phyloP scores from a whole-genome alignment of 2,113 vertebrate genomes.

The Indicator indicator region DNA sequence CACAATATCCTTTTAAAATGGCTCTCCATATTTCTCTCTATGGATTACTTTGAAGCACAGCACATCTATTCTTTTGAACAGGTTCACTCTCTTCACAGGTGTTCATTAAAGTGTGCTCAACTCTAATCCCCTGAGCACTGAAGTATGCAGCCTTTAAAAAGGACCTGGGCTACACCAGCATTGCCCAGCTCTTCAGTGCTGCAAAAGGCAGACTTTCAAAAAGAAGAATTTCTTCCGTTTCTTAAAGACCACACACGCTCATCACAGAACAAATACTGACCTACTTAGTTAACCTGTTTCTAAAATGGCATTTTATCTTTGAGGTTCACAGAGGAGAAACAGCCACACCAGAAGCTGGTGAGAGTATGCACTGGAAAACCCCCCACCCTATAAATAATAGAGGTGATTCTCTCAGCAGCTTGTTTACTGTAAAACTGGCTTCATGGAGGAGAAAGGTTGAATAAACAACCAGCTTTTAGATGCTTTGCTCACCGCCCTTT shows the following conservation, averaged over 20 bases:
- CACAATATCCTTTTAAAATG: constrained; percentile 9
- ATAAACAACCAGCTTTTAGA: constrained; percentile 4
- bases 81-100: constrained; percentile 47
- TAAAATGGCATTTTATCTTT: constrained; percentile 11
- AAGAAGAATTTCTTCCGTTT: constrained; percentile 1
- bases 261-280: constrained; percentile 32
- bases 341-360: neutral
- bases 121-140: constrained; percentile 45
- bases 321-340: constrained; percentile 13
- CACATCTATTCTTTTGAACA: constrained; percentile 56
- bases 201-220: neutral
- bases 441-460: neutral
- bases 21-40: constrained; percentile 12
- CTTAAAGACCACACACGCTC: constrained; percentile 29
- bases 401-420: constrained; percentile 8
- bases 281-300: constrained; percentile 19
- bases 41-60: constrained; percentile 21
- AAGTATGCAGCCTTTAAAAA: constrained; percentile 35
- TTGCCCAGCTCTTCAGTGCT: neutral
- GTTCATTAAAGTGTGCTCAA: constrained; percentile 50
- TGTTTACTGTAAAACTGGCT: neutral
- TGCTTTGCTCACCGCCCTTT: neutral
- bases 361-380: neutral
- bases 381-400: constrained; percentile 47
- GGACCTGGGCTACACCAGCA: neutral